phyloP scores from a whole-genome alignment of 2,888 invertebrate genomes.

The Apodemia mormo region DNA sequence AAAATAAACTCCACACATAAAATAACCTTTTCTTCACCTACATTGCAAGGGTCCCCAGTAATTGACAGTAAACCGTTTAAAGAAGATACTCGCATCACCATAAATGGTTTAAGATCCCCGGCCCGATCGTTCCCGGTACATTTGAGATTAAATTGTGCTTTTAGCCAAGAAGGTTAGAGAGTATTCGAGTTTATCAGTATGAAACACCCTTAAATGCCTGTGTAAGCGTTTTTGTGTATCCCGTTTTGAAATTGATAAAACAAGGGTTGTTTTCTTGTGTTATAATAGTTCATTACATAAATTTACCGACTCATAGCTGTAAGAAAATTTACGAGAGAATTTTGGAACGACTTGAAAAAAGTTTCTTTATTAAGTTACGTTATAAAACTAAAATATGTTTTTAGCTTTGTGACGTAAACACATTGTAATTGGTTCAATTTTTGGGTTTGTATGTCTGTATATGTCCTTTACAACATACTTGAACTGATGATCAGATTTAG shows the following conservation, averaged over 20 bases:
- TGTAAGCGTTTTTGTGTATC: background rate
- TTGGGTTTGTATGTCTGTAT: too few relatives aligned
- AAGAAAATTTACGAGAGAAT: too few relatives aligned
- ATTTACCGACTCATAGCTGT: too few relatives aligned
- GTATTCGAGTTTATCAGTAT: conserved; percentile 10
- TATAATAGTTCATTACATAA: too few relatives aligned
- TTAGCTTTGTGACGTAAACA: too few relatives aligned
- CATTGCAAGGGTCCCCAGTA: conserved; percentile 2
- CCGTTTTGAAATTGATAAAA: background rate
- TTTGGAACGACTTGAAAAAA: too few relatives aligned
- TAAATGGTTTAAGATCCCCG: conserved; percentile 27
- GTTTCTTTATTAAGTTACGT: too few relatives aligned
- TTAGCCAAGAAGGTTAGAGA: conserved; percentile 1
- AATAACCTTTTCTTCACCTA: conserved; percentile 16
- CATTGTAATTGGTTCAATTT: too few relatives aligned
- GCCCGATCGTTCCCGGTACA: conserved; percentile 17
- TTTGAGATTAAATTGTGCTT: conserved; percentile 16
- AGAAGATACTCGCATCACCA: conserved; percentile 29
- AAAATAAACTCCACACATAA: conserved; percentile 4
- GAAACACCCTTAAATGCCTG: conserved; percentile 7
- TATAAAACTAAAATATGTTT: too few relatives aligned
- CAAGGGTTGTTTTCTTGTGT: too few relatives aligned
- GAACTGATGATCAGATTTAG: too few relatives aligned
- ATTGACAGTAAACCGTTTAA: conserved; percentile 27
- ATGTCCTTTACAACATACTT: too few relatives aligned